These are phyloP conservation scores for Mandrillus leucophaeus DNA, from an alignment of 2,113 vertebrate species.

Conservation along the genomic window DNA sequence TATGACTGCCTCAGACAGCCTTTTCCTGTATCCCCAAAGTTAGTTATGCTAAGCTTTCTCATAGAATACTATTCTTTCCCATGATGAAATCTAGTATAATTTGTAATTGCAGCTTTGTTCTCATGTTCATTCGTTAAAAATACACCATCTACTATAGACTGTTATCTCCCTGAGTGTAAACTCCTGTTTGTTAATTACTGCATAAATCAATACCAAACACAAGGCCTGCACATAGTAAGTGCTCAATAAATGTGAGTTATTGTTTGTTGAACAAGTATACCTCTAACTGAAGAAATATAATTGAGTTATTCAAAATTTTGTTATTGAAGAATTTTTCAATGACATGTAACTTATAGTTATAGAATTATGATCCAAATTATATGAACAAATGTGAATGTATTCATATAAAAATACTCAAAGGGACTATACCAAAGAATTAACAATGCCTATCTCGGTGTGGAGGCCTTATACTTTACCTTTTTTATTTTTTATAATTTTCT, in stretches of 20 bases:
- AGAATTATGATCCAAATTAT: neutral
- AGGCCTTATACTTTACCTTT: neutral
- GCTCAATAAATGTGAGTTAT: neutral
- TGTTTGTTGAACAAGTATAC: neutral
- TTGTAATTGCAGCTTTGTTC: conserved; percentile 25
- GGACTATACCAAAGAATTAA: neutral
- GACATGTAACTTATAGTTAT: neutral
- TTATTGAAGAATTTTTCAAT: neutral
- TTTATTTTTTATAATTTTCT: conserved; percentile 2
- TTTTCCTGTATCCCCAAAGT: neutral
- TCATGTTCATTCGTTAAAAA: conserved; percentile 5
- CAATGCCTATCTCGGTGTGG: neutral
- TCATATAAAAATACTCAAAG: neutral
- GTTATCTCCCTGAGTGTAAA: neutral
- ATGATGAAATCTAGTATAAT: neutral
- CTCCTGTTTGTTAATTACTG: neutral
- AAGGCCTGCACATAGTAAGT: neutral
- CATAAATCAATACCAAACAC: neutral
- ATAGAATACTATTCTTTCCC: neutral
- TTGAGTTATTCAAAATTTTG: neutral
- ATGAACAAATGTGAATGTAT: neutral
- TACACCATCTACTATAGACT: neutral
- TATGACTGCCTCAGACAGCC: neutral
- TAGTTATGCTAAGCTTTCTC: neutral
- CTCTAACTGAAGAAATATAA: neutral